Evolutionary conservation across 2,888 invertebrate species (phyloP), one percentile per base, ranked within the genome.

Genomic region (Iphiclides podalirius): DNA sequence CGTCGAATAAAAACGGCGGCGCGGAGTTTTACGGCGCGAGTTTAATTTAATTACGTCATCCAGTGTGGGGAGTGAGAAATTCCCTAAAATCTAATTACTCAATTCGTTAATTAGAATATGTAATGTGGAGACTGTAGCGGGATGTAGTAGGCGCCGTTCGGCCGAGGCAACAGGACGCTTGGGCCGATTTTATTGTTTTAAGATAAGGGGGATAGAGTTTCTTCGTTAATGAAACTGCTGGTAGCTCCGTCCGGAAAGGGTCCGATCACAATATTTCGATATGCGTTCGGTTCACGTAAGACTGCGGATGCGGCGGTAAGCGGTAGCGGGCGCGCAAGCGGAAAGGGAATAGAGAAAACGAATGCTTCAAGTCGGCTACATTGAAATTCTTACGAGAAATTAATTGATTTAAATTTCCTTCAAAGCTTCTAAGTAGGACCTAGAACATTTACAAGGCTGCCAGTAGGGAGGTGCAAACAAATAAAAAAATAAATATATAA

Each of bases 171-270:
- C n/a, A n/a, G 11, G 11, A n/a, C n/a, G n/a, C 37, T 17, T 34
- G 20, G 14, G 8, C 16, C 12, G n/a, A n/a, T 9, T 44, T 44
- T 35, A 49, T 35, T 44, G 40, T 50, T 50, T 50, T 20, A 14
- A 45, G 39, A 50, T 39, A 39, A 13, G 38, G 17, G 37, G 31
- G 17, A 20, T 9, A 37, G 45, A 11, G 35, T 20, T 20, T 26
- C 49, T 56, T 54, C 52, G 41, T 55, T 56, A 56, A 58, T 42
- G 43, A 53, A 52, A 53, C 52, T 53, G 40, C 36, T 57, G 44
- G 52, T 56, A 59, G 53, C 49, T 50, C 42, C 33, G 40, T 36
- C 52, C 37, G 46, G 53, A 48, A 49, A 37, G 17, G 20, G 26
- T 35, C 50, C 44, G 31, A 35, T 45, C 51, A 41, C 17, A 44